Base-by-base conservation (phyloP, 2,113 vertebrate species). In the Dromaius novaehollandiae region DNA sequence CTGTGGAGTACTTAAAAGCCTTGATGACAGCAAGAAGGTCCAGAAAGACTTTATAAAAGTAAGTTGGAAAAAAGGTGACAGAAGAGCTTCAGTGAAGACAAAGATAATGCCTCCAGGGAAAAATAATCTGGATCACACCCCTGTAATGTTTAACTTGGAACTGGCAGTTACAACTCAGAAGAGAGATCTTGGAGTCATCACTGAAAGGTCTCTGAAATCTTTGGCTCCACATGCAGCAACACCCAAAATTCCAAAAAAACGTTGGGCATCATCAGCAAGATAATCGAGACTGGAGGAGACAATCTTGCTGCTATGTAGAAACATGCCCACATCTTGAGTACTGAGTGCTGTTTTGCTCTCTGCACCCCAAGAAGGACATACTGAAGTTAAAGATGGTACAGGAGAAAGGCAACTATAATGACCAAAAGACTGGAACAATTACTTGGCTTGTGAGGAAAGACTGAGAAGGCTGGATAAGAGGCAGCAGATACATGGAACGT, bases 401-500 rank as follows among this genome's bases (percentile, higher is more conserved):
- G 68, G 8, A 82, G 53, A 86, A 94, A 65, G 63, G 38, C 28
- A 94, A 73, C 56, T 71, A 46, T 12, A 76, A 7, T 12, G 86
- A 6, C 53, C 20, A 86, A 36, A 6, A 3, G 20, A 13, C 21
- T 86, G 42, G 69, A 77, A 21, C 8, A 82, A 76, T 68, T 73
- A 60, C 71, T 55, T 20, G 48, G 7, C 7, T 80, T 82, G 44
- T 7, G 9, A 6, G 11, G 26, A 93, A 11, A 82, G 19, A 51
- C 6, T 44, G 58, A 85, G 22, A 19, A 71, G 26, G 30, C n/a
- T 46, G 20, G 20, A 3, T 30, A 56, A 66, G 18, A 60, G 5
- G 10, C 8, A 82, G n/a, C 13, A 68, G 13, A n/a, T 1, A 38
- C 1, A 11, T 13, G 7, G 20, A 55, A 9, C 6, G 5, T 24